These are phyloP conservation scores for Tor tambroides DNA, from an alignment of 2,113 vertebrate genomes.

Conservation along the genomic window DNA sequence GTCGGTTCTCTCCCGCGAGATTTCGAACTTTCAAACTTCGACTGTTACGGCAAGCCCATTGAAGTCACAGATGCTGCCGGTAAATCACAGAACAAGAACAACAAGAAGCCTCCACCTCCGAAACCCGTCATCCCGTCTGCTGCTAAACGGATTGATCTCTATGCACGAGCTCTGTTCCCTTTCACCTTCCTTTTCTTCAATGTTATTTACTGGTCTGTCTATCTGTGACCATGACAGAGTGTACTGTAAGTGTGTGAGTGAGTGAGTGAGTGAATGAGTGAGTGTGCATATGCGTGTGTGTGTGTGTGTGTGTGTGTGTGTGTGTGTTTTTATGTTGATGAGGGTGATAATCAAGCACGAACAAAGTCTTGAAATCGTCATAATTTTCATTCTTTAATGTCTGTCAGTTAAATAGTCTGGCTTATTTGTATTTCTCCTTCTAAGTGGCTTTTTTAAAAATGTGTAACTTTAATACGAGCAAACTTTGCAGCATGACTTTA, in stretches of 20 bases:
- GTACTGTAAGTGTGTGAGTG: neutral
- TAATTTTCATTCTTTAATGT: neutral
- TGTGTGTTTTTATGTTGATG: slow-evolving; percentile 15
- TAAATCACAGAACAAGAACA: slow-evolving; percentile 90
- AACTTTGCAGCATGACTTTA: slow-evolving; percentile 45
- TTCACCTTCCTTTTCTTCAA: slow-evolving; percentile 99
- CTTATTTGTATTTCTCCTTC: slow-evolving; percentile 15
- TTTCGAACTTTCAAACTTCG: slow-evolving; percentile 98
- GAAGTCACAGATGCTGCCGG: slow-evolving; percentile 82
- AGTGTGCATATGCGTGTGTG: too few relatives aligned
- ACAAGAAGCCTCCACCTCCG: slow-evolving; percentile 90
- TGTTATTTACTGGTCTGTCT: slow-evolving; percentile 97
- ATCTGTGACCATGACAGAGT: slow-evolving; percentile 84
- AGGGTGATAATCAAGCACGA: slow-evolving; percentile 47
- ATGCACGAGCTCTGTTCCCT: slow-evolving; percentile 93
- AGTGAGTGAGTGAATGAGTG: too few relatives aligned
- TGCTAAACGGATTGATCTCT: slow-evolving; percentile 94
- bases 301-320: slow-evolving; percentile 36
- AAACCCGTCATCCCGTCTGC: slow-evolving; percentile 97
- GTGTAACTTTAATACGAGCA: slow-evolving; percentile 28
- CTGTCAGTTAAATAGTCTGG: neutral
- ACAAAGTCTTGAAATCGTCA: slow-evolving; percentile 6
- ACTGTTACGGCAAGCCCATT: slow-evolving; percentile 98
- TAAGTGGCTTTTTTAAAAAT: slow-evolving; percentile 15
- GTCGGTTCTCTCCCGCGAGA: slow-evolving; percentile 97